Evolutionary conservation across 2,888 invertebrate species (phyloP), one percentile per base, ranked within the genome.

Genomic region (Pachymerium ferrugineum): DNA sequence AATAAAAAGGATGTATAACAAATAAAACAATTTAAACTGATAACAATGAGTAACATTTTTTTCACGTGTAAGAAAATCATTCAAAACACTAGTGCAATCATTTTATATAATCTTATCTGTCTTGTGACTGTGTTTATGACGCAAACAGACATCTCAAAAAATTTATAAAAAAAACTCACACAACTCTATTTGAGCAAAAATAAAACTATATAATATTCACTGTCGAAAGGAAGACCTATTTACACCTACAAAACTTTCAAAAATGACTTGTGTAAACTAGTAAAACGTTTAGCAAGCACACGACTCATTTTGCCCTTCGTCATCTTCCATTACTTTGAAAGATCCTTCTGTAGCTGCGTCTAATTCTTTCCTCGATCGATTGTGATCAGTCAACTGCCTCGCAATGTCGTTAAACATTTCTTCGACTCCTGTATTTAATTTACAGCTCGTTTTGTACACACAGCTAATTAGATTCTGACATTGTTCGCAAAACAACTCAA

Each of bases 401-500:
- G 94, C 93, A 81, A 96, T 94, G 79, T 94, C 93, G 62, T 87
- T 85, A 81, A 96, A 96, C 95, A 96, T 96, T 82, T 94, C 85
- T 77, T 93, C 90, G 25, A 96, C 86, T 5, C 94, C 94, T 80
- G 89, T 89, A 1, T 92, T 92, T 71, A 89, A 90, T 83, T 91
- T 93, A 82, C 95, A 95, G 3, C 94, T 94, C 19, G 93, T 93
- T 83, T 91, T 92, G 81, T 93, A 96, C 70, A 90, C 91, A 73
- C 89, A 91, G 81, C 91, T 92, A 78, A 95, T 90, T 73, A 95
- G 86, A 82, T 92, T 92, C 83, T 94, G 94, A 82, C 94, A 94
- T 83, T 95, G 94, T 82, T 93, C 93, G 84, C 91, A 92, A 83
- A 96, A 95, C 77, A 88, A 89, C 81, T 94, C 93, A 83, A 95